Conservation (phyloP, 2,113 vertebrate species). For the Recurvirostra avosetta region DNA sequence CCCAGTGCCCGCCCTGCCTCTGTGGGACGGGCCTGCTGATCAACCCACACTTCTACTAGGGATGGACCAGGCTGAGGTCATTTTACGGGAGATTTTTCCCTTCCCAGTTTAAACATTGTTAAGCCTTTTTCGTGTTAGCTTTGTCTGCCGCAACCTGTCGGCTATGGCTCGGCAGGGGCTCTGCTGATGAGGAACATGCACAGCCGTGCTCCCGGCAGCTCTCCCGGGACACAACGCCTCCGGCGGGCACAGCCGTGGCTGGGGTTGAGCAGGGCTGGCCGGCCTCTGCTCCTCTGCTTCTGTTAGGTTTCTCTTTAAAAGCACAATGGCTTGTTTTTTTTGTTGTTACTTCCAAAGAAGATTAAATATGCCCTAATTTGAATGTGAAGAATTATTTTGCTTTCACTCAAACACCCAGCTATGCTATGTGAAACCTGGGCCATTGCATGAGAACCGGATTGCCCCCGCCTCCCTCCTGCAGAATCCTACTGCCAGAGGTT, state of each 20-base stretch:
- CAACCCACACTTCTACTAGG: not conserved
- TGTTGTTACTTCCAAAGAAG: constrained; percentile 13
- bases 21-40: not conserved
- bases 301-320: not conserved
- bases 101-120: not conserved
- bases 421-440: not conserved
- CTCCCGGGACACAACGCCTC: not conserved
- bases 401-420: not conserved
- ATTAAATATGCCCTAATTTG: constrained; percentile 37
- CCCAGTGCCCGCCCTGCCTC: not conserved
- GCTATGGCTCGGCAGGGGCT: not conserved
- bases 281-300: not conserved
- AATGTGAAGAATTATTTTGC: constrained; percentile 24
- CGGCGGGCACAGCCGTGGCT: not conserved
- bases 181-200: not conserved
- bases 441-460: not conserved
- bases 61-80: not conserved
- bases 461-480: not conserved
- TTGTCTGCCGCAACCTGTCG: not conserved
- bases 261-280: not conserved
- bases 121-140: not conserved
- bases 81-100: not conserved
- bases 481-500: not conserved
- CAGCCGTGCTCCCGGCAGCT: rapidly evolving
- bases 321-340: not conserved